Base-by-base conservation (phyloP, 2,888 invertebrate genomes). In the Chrysolina oricalcia region DNA sequence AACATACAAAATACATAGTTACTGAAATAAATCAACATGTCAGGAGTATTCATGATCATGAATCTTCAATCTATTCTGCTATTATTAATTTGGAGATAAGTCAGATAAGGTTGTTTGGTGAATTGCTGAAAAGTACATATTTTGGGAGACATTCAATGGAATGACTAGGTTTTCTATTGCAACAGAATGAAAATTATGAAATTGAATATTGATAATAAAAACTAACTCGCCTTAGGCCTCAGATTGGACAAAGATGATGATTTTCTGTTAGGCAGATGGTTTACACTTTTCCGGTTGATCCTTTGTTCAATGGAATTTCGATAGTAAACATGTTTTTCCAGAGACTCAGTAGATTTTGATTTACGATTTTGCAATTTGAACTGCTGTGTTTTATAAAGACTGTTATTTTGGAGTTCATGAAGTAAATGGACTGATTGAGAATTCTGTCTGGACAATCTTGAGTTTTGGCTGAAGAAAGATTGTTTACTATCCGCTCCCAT, bases 281-380 rank as follows among this genome's bases (percentile, higher is more conserved):
- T 59, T 17, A 35, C 59, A 27, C 17, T 35, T 35, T 35, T 17
- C 15, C 9, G 5, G n/a, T 27, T 59, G 0, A 27, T 35, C 59
- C 15, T 15, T n/a, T 59, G n/a, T 35, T 59, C 15, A 15, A 5
- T 21, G 21, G n/a, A 15, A n/a, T 59, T 23, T 10, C 9, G 27
- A 59, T 27, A 35, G 27, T 59, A 19, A 53, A 53, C 53, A 11
- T 53, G 15, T 35, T 23, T 73, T 62, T 74, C 77, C 35, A 79
- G 53, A 63, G 66, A 78, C 53, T 79, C 79, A 21, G 74, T 76
- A 17, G 79, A 79, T 40, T 73, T 76, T 10, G 77, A 73, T 71
- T 79, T 79, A 41, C 78, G 72, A 17, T 69, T 64, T 19, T 78
- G 76, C 23, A 78, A 43, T 69, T 75, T 76, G 15, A 65, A 48